Evolutionary conservation across 2,797 vertebrate species (phyloP).

Genomic region (Halcyon badia): DNA sequence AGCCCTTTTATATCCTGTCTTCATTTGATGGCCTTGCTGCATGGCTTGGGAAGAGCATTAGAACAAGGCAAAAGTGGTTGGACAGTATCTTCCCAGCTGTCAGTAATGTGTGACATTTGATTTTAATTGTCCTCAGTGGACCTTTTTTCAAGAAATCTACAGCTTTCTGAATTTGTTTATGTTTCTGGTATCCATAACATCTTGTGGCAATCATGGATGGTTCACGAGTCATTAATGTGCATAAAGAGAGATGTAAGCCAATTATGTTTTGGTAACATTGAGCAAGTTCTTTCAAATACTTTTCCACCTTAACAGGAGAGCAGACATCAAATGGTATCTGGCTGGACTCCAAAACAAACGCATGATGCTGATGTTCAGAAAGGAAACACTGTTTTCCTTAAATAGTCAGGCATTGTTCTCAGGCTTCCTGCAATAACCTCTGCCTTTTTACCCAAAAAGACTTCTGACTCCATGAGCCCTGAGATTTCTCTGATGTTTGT

Average conservation of each 20-base stretch:
- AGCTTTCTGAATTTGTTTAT: background rate
- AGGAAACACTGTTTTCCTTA: constrained; percentile 65
- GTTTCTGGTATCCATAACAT: background rate
- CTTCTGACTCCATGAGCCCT: background rate
- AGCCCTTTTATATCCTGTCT: background rate
- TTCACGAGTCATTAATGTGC: background rate
- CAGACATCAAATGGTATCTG: constrained; percentile 32
- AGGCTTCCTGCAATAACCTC: constrained; percentile 60
- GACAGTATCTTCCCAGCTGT: background rate
- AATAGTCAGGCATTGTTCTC: constrained; percentile 71
- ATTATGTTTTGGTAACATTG: background rate
- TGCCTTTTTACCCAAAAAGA: constrained; percentile 38
- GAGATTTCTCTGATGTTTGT: background rate
- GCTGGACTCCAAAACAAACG: constrained; percentile 54
- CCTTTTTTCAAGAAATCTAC: background rate
- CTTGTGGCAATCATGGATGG: background rate
- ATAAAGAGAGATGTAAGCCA: background rate
- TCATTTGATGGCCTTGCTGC: background rate
- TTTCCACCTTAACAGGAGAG: constrained; percentile 55
- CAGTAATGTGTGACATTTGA: background rate
- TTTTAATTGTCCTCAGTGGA: background rate
- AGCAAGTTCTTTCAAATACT: constrained; percentile 12
- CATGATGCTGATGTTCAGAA: constrained; percentile 57
- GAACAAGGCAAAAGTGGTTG: background rate
- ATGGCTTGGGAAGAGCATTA: background rate